Evolutionary conservation across 2,113 vertebrate species (phyloP).

Genomic region (Zosterops borbonicus): DNA sequence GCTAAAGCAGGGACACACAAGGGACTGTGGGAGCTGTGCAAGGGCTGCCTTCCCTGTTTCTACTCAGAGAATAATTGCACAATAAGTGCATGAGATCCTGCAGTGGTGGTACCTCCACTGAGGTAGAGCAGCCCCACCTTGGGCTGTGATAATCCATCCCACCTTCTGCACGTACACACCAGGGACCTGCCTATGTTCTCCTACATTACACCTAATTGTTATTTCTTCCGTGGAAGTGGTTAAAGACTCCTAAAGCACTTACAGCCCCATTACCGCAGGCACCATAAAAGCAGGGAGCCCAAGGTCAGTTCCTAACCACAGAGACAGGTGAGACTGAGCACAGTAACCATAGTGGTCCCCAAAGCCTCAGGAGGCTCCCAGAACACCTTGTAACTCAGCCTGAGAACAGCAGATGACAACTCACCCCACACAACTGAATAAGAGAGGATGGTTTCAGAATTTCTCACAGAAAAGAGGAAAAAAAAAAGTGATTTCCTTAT

Average conservation of each 20-base stretch:
- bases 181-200: background rate
- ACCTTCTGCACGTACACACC: accelerated
- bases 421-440: background rate
- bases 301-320: background rate
- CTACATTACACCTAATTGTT: background rate
- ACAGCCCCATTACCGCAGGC: background rate
- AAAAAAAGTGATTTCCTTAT: background rate
- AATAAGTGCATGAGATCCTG: background rate
- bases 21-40: background rate
- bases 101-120: background rate
- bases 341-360: background rate
- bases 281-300: background rate
- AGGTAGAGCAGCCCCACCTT: background rate
- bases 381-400: background rate
- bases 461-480: background rate
- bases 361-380: background rate
- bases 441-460: background rate
- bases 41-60: background rate
- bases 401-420: background rate
- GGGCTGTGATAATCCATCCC: background rate
- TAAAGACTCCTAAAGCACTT: background rate
- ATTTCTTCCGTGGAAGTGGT: background rate
- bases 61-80: background rate
- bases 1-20: background rate
- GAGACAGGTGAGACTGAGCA: background rate